phyloP scores from a whole-genome alignment of 2,113 vertebrate genomes.

The Maccullochella peelii region DNA sequence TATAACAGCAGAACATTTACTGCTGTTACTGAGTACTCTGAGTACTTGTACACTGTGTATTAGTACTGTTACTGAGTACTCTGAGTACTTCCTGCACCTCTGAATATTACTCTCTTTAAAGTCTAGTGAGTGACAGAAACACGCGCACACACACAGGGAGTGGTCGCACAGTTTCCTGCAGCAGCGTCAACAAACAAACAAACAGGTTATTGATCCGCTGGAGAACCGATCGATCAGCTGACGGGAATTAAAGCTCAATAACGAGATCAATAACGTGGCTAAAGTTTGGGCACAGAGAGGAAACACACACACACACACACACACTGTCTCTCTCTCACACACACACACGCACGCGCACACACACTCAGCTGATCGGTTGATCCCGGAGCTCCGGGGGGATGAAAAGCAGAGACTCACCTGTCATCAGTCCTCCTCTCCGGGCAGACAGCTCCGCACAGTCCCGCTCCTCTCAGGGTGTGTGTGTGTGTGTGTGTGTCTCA shows the following conservation, averaged over 20 bases:
- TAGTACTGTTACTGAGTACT: not conserved
- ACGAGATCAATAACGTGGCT: conserved; percentile 10
- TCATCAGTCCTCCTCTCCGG: conserved; percentile 60
- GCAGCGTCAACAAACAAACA: conserved; percentile 4
- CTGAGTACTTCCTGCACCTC: too few relatives aligned
- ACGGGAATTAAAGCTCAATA: conserved; percentile 21
- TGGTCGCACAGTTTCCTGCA: conserved; percentile 56
- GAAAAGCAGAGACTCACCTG: conserved; percentile 50
- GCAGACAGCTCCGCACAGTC: conserved; percentile 35
- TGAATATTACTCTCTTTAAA: not conserved
- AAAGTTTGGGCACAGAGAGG: conserved; percentile 19
- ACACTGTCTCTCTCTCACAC: not conserved
- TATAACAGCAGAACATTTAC: too few relatives aligned
- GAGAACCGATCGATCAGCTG: conserved; percentile 32
- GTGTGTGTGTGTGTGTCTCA: not conserved
- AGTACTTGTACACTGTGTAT: too few relatives aligned
- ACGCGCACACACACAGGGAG: conserved; percentile 50
- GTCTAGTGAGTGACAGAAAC: conserved; percentile 16
- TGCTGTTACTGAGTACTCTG: too few relatives aligned
- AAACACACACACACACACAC: not conserved
- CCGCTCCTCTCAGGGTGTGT: not conserved
- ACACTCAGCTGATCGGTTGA: not conserved
- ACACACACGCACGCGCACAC: conserved; percentile 7
- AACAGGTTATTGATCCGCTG: conserved; percentile 33
- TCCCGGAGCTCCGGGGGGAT: conserved; percentile 1